phyloP scores from a whole-genome alignment of 1,140 invertebrate species.

The Drosophila santomea region DNA sequence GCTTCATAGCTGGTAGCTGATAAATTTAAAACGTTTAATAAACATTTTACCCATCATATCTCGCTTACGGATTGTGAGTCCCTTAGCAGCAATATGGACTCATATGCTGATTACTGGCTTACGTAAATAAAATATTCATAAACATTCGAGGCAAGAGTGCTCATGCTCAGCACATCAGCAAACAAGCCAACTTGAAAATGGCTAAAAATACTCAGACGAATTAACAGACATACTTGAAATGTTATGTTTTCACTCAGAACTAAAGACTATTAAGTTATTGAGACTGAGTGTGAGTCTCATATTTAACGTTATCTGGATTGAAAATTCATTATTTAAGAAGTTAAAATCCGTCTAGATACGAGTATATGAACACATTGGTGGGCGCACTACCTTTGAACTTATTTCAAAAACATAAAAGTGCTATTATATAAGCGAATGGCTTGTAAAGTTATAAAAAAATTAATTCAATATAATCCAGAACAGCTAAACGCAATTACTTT shows the following conservation, averaged over 20 bases:
- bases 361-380: too few species aligned
- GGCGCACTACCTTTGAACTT: too few species aligned
- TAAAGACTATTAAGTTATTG: not conserved
- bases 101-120: slow-evolving; percentile 54
- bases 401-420: too few species aligned
- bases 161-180: slow-evolving; percentile 1
- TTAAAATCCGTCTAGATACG: not conserved
- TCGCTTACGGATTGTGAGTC: slow-evolving; percentile 23
- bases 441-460: too few species aligned
- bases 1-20: not conserved
- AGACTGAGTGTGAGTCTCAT: not conserved
- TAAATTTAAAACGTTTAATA: slow-evolving; percentile 38
- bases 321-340: not conserved
- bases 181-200: slow-evolving; percentile 30
- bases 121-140: slow-evolving; percentile 67
- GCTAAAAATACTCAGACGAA: slow-evolving; percentile 38
- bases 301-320: not conserved
- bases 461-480: too few species aligned
- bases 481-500: too few species aligned
- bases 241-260: not conserved
- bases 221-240: not conserved
- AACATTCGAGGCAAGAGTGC: slow-evolving; percentile 19
- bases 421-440: too few species aligned
- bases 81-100: slow-evolving; percentile 56
- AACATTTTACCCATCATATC: slow-evolving; percentile 16